Evolutionary conservation across 2,888 invertebrate species (phyloP).

Genomic region (Cheilosia impressa): DNA sequence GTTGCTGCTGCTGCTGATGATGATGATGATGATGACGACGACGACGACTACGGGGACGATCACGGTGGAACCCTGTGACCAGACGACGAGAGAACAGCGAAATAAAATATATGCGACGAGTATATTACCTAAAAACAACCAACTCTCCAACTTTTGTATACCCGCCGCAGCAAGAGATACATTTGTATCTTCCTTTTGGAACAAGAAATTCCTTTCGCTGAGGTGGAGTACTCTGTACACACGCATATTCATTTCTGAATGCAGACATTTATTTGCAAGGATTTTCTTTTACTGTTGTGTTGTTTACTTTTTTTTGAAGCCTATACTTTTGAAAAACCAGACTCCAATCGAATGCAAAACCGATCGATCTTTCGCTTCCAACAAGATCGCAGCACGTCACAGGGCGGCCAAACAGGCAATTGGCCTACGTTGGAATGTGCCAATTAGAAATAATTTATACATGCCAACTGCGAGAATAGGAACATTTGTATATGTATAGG

Average conservation of each 20-base stretch:
- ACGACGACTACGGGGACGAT: slow-evolving; percentile 1
- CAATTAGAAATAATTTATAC: slow-evolving; percentile 78
- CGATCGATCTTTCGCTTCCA: slow-evolving; percentile 67
- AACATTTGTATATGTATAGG: slow-evolving; percentile 43
- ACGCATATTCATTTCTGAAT: slow-evolving; percentile 59
- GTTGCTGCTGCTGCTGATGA: not conserved
- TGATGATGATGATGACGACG: slow-evolving; percentile 15
- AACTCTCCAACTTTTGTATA: slow-evolving; percentile 23
- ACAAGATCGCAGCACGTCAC: slow-evolving; percentile 61
- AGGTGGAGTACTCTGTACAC: slow-evolving; percentile 28
- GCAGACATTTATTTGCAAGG: slow-evolving; percentile 36
- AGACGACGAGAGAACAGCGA: slow-evolving; percentile 38
- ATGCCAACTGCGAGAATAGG: slow-evolving; percentile 70
- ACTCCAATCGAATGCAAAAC: slow-evolving; percentile 69
- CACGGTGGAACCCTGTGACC: slow-evolving; percentile 36
- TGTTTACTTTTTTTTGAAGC: slow-evolving; percentile 29
- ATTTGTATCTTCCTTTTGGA: slow-evolving; percentile 55
- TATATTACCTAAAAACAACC: slow-evolving; percentile 68
- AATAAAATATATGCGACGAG: slow-evolving; percentile 73
- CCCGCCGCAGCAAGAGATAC: slow-evolving; percentile 29
- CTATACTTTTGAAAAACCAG: slow-evolving; percentile 31
- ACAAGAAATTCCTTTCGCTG: slow-evolving; percentile 63
- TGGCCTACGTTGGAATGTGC: slow-evolving; percentile 77
- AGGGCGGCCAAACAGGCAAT: slow-evolving; percentile 74
- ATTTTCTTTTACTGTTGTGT: slow-evolving; percentile 63